phyloP scores from a whole-genome alignment of 2,113 vertebrate species.

The Antennarius striatus region DNA sequence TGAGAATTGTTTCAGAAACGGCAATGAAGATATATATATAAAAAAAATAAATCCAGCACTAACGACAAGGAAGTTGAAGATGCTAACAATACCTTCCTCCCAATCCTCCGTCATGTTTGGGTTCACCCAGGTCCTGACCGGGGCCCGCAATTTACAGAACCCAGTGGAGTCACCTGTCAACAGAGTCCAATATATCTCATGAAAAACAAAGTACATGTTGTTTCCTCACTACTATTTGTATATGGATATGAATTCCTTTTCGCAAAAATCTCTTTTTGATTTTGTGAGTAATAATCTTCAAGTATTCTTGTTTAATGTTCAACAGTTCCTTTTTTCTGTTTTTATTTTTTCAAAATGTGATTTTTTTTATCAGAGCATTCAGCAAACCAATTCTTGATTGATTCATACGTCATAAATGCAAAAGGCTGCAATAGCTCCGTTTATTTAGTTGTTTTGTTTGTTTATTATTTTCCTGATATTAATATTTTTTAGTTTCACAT shows the following conservation, averaged over 20 bases:
- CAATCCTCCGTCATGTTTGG: conserved; percentile 68
- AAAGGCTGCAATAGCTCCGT: background rate
- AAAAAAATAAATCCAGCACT: background rate
- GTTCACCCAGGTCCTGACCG: conserved; percentile 62
- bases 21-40: background rate
- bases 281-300: too few species aligned
- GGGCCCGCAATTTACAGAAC: conserved; percentile 41
- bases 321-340: too few species aligned
- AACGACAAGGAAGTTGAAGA: background rate
- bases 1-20: background rate
- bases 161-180: conserved; percentile 17
- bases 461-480: too few species aligned
- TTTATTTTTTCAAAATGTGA: too few species aligned
- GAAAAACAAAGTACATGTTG: background rate
- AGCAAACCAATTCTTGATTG: too few species aligned
- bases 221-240: too few species aligned
- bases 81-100: conserved; percentile 64
- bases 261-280: too few species aligned
- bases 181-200: background rate
- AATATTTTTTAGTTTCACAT: too few species aligned
- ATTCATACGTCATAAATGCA: background rate
- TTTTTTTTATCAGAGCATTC: too few species aligned
- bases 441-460: too few species aligned
- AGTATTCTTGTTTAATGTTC: too few species aligned
- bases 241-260: too few species aligned